A percentile compares a stretch with the other conserved stretches of the same genome.
phyloP scores from a whole-genome alignment of 1,140 invertebrate species.

The Plodia interpunctella region DNA sequence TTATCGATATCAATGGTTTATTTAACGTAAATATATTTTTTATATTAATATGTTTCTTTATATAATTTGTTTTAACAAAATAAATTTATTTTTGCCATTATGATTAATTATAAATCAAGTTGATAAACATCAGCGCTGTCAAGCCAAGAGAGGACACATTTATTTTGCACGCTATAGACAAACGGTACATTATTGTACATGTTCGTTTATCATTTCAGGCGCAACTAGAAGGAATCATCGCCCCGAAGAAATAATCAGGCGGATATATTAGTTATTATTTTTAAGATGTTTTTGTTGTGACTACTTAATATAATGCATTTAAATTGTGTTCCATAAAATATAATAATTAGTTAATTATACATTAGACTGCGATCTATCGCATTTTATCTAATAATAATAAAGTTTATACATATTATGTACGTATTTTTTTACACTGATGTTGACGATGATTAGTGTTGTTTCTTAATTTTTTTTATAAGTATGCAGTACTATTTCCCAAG shows the following conservation, averaged over 20 bases:
- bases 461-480: background rate
- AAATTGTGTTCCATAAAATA: constrained; percentile 16
- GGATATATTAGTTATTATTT: constrained; percentile 18
- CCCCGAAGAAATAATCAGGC: constrained; percentile 87
- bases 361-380: background rate
- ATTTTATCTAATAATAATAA: background rate
- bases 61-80: too few species aligned
- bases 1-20: too few species aligned
- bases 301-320: constrained; percentile 14
- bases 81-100: too few species aligned
- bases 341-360: constrained; percentile 9
- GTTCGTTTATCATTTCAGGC: constrained; percentile 79
- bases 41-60: too few species aligned
- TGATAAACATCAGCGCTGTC: too few species aligned
- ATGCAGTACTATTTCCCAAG: too few species aligned
- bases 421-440: too few species aligned
- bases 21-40: too few species aligned
- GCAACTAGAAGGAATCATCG: constrained; percentile 94
- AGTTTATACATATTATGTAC: background rate
- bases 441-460: background rate
- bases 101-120: too few species aligned
- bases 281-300: constrained; percentile 30
- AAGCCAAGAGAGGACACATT: too few species aligned
- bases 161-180: too few species aligned
- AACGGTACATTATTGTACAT: too few species aligned